Evolutionary conservation across 2,113 vertebrate genomes (phyloP).

Genomic region (Phainopepla nitens): DNA sequence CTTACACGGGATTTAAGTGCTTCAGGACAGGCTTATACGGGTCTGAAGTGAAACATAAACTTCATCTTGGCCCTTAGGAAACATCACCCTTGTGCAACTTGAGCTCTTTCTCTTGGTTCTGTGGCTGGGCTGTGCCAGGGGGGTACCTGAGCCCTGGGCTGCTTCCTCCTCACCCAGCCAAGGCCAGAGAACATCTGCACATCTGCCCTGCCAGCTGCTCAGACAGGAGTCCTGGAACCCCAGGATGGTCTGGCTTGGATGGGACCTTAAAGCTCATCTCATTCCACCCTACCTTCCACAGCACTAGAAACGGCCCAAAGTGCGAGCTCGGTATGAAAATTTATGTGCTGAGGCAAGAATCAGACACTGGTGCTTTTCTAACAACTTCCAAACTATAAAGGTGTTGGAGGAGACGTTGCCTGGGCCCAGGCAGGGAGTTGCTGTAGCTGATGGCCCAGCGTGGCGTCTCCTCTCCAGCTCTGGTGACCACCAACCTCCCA

Average conservation of each 20-base stretch:
- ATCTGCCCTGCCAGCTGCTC: background rate
- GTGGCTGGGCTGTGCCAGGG: rapidly evolving
- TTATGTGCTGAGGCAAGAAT: background rate
- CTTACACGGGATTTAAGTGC: background rate
- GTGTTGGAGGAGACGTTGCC: background rate
- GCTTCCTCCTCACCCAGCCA: background rate
- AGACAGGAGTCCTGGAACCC: background rate
- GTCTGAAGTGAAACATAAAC: conserved; percentile 36
- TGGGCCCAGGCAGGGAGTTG: background rate
- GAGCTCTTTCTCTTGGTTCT: background rate
- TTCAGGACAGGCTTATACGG: background rate
- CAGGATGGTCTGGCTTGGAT: background rate
- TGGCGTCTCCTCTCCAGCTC: background rate
- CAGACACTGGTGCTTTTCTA: background rate
- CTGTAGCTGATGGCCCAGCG: rapidly evolving
- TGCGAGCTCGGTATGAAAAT: background rate
- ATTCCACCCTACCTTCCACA: background rate
- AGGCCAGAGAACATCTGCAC: background rate
- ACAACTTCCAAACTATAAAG: background rate
- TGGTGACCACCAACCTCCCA: background rate
- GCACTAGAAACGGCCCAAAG: background rate
- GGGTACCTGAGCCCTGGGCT: background rate
- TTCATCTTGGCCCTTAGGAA: background rate
- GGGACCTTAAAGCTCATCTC: background rate
- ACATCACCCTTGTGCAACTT: background rate